Base-by-base conservation (phyloP, 2,888 invertebrate genomes). In the Halictus quadricinctus region DNA sequence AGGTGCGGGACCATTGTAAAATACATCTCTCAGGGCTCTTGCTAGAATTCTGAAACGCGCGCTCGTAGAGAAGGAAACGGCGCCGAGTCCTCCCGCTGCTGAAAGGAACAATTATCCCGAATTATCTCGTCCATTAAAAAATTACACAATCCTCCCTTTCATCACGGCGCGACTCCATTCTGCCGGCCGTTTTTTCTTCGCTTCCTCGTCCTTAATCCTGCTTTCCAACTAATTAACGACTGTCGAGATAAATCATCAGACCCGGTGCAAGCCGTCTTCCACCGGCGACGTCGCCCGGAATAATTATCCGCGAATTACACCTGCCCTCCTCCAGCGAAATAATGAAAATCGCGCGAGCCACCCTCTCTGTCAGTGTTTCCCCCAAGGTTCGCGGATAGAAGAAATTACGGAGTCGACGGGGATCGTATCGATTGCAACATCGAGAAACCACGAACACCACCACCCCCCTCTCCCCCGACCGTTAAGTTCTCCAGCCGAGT, bases 111-210 rank as follows among this genome's bases (percentile, higher is more conserved):
- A 84, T 84, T 84, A 81, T 74, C 70, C 36, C 18, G 74, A 81
- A 70, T 81, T 81, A 77, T 29, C 54, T 21, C 48, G 21, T 78
- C 77, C 77, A 74, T 84, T 78, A 82, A 83, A 81, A 81, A 81
- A 81, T 83, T 81, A 77, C 81, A 58, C 72, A 48, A 74, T 73
- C 73, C 41, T 60, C 48, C 25, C 60, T 72, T 75, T 81, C 64
- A 78, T 77, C 25, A 21, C 21, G 29, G 43, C 13, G n/a, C 4
- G 54, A 41, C 48, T 69, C 25, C 10, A 4, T 66, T 13, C n/a
- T 15, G 15, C n/a, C 25, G 15, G 15, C 15, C 41, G 36, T 41
- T 70, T 43, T 70, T 43, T 15, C 54, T 41, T n/a, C 69, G 12
- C 21, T 36, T 12, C 21, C 43, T 69, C 69, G 69, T n/a, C 43